A percentile compares a stretch with the other conserved stretches of the same genome.
Evolutionary conservation across 2,113 vertebrate species (phyloP).

Genomic region (Ictalurus furcatus): DNA sequence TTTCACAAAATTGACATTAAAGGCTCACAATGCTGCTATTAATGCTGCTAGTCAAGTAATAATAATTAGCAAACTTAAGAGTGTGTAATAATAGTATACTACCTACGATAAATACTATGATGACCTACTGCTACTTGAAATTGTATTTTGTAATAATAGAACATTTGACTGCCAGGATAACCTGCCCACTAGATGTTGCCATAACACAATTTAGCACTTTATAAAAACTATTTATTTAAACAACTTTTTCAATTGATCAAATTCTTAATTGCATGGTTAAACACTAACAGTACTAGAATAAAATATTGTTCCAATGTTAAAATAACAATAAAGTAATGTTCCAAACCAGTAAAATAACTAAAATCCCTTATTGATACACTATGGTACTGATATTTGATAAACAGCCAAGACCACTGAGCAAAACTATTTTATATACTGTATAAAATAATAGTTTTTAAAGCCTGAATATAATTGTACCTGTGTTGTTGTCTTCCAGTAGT

Average conservation of each 20-base stretch:
- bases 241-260: not conserved
- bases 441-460: not conserved
- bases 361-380: not conserved
- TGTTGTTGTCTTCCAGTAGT: conserved; percentile 48
- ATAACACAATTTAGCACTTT: conserved; percentile 10
- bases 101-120: too few species aligned
- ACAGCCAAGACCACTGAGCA: not conserved
- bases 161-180: not conserved
- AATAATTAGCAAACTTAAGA: not conserved
- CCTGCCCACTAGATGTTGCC: conserved; percentile 48
- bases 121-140: not conserved
- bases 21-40: not conserved
- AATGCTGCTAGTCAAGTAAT: not conserved
- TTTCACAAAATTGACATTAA: not conserved
- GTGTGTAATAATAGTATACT: not conserved
- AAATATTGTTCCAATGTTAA: not conserved
- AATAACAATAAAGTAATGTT: not conserved
- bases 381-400: not conserved
- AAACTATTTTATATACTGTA: not conserved
- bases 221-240: not conserved
- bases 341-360: not conserved
- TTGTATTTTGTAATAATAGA: not conserved
- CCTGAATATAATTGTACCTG: conserved; percentile 60
- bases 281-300: not conserved
- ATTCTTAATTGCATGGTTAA: not conserved